Base-by-base conservation (phyloP, 2,113 vertebrate genomes). In the Bambusicola thoracicus region DNA sequence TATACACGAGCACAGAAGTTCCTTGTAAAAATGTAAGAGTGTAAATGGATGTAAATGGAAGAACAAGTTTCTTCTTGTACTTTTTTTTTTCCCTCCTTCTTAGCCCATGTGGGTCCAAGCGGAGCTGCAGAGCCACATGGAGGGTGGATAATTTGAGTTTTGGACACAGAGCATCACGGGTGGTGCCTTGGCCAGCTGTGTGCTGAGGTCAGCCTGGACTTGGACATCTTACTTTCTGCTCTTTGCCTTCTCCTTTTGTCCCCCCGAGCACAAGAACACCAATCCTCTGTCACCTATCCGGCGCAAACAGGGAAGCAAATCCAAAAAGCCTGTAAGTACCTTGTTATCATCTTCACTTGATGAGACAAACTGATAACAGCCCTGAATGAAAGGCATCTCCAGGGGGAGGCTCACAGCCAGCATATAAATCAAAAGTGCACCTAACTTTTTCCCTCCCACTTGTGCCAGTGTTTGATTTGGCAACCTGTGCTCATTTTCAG, bases 1-100 rank as follows among this genome's bases (percentile, higher is more conserved):
- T 19, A 36, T 27, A 18, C 32, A 27, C 0, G 0, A 75, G 36
- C 13, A 20, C 5, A 0, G 25, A 58, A 61, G 10, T 41, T 55
- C 20, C 7, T 63, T 44, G 22, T 32, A 65, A 63, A 36, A 77
- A 59, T 51, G 19, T 51, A 69, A 81, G 76, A n/a, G n/a, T n/a
- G n/a, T n/a, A n/a, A n/a, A n/a, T n/a, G n/a, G n/a, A 19, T 3
- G 66, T 48, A 75, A 88, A 62, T 32, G 22, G 13, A 66, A 74
- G n/a, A 41, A 43, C 32, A 18, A 38, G 2, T 30, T 10, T n/a
- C 70, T 58, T 78, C 15, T 12, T 83, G 34, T 46, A 8, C 13
- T 17, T 12, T 30, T 38, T 51, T n/a, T 19, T 27, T 18, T 12
- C n/a, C 51, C 43, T 22, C 49, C 0, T 3, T 49, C 11, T 32